A percentile compares a stretch with the other conserved stretches of the same genome.
Conservation (phyloP, 2,113 vertebrate species). For the Zosterops japonicus region DNA sequence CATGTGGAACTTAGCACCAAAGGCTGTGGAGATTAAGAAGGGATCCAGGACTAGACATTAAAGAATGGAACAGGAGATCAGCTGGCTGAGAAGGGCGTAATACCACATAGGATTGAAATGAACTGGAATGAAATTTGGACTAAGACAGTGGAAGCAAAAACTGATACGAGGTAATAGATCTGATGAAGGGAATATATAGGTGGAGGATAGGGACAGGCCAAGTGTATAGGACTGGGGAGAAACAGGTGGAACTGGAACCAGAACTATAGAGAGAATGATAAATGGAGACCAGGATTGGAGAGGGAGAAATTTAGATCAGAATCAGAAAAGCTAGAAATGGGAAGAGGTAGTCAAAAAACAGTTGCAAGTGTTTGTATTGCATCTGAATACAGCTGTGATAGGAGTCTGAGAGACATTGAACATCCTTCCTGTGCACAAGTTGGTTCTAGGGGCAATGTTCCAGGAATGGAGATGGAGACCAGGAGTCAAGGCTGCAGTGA, state of each 20-base stretch:
- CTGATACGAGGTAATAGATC: neutral
- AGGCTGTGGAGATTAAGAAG: neutral
- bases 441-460: neutral
- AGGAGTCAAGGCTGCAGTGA: neutral
- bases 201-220: neutral
- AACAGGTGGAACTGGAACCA: neutral
- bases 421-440: neutral
- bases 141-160: neutral
- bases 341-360: neutral
- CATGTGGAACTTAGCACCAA: neutral
- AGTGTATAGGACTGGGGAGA: neutral
- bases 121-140: neutral
- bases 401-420: neutral
- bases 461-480: neutral
- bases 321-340: neutral
- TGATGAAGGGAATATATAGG: neutral
- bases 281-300: neutral
- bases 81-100: neutral
- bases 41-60: neutral
- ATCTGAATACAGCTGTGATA: neutral
- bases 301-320: neutral
- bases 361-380: neutral
- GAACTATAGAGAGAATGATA: neutral
- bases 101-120: neutral
- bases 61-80: neutral